Conservation (phyloP, 2,797 vertebrate genomes). For the Coracias cyanogaster region DNA sequence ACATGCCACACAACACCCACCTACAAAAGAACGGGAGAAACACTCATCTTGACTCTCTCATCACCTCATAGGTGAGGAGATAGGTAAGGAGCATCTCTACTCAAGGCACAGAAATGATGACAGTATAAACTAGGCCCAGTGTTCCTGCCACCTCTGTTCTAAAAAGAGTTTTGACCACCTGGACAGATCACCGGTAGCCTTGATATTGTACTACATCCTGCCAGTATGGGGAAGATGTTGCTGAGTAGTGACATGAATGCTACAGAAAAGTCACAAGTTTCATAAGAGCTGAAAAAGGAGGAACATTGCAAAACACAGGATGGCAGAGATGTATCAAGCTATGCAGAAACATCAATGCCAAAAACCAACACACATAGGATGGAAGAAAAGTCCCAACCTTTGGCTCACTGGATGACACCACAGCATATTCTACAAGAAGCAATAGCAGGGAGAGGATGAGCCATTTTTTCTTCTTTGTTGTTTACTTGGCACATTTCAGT, state of each 20-base stretch:
- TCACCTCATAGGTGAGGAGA: background rate
- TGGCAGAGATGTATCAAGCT: background rate
- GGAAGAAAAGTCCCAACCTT: background rate
- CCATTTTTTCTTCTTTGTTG: background rate
- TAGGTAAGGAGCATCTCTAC: background rate
- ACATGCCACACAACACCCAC: background rate
- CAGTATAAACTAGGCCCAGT: background rate
- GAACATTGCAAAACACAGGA: background rate
- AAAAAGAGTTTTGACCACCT: background rate
- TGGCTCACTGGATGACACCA: background rate
- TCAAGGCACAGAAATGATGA: background rate
- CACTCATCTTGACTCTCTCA: background rate
- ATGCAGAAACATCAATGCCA: background rate
- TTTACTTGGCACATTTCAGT: background rate
- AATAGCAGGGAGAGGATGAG: background rate
- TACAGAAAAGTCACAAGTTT: background rate
- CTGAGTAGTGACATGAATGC: background rate
- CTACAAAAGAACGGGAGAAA: background rate
- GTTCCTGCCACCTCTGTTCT: background rate
- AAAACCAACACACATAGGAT: background rate
- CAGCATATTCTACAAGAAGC: background rate
- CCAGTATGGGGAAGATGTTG: background rate
- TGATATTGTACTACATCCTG: background rate
- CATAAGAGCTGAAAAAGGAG: background rate
- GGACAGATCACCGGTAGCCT: background rate